These are phyloP conservation scores for Mercenaria mercenaria DNA, from an alignment of 1,140 invertebrate genomes.

Conservation along the genomic window DNA sequence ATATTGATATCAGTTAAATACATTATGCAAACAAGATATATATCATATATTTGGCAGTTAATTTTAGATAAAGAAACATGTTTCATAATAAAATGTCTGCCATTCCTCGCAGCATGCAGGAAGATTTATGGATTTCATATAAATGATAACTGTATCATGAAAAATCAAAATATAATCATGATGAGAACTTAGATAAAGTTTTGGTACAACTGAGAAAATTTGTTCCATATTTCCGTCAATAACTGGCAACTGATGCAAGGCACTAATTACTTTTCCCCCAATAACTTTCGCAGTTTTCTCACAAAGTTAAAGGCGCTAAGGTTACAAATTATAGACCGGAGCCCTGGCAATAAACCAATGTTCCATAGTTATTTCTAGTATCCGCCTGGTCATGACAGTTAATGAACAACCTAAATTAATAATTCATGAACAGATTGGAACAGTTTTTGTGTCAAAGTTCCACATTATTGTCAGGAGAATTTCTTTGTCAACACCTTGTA, in stretches of 20 bases:
- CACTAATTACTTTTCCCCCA: neutral
- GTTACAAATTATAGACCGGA: neutral
- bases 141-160: neutral
- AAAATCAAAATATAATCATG: neutral
- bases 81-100: neutral
- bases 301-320: neutral
- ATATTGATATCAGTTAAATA: no score
- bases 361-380: neutral
- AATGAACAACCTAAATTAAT: neutral
- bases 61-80: neutral
- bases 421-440: neutral
- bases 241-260: neutral
- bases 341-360: constrained; percentile 4
- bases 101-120: neutral
- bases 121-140: neutral
- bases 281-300: neutral
- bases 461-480: neutral
- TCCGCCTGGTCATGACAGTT: neutral
- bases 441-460: neutral
- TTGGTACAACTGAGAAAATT: neutral
- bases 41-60: neutral
- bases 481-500: neutral
- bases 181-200: neutral
- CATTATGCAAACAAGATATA: neutral
- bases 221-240: neutral